Conservation (phyloP, 2,113 vertebrate species). For the Acrocephalus kingi region DNA sequence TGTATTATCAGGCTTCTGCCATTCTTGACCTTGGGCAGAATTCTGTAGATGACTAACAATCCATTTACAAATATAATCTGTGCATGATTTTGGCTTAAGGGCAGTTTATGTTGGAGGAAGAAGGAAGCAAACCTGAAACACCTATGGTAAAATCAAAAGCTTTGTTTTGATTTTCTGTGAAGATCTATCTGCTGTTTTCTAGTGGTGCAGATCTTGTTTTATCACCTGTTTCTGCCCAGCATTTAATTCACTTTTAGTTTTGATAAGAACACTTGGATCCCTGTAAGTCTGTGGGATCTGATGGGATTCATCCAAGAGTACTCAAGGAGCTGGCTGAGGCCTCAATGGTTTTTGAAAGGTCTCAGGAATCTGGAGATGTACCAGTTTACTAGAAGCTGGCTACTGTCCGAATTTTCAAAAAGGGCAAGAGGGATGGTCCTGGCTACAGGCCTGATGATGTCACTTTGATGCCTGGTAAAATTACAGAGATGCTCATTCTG, state of each 20-base stretch:
- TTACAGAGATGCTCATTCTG: neutral
- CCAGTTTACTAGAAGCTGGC: neutral
- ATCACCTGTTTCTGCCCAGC: neutral
- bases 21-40: neutral
- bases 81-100: neutral
- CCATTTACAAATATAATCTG: neutral
- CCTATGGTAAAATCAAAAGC: neutral
- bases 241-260: neutral
- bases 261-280: neutral
- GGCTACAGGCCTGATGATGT: neutral
- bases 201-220: neutral
- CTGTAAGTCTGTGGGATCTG: neutral
- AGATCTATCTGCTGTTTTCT: neutral
- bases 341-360: neutral
- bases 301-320: neutral
- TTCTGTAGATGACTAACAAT: neutral
- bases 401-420: neutral
- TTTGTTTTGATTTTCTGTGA: neutral
- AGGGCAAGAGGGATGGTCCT: neutral
- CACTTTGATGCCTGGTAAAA: neutral
- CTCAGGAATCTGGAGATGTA: neutral
- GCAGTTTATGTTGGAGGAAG: neutral
- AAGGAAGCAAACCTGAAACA: neutral
- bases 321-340: neutral
- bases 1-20: neutral